Evolutionary conservation across 1,140 invertebrate genomes (phyloP).

Genomic region (Pristionchus pacificus): DNA sequence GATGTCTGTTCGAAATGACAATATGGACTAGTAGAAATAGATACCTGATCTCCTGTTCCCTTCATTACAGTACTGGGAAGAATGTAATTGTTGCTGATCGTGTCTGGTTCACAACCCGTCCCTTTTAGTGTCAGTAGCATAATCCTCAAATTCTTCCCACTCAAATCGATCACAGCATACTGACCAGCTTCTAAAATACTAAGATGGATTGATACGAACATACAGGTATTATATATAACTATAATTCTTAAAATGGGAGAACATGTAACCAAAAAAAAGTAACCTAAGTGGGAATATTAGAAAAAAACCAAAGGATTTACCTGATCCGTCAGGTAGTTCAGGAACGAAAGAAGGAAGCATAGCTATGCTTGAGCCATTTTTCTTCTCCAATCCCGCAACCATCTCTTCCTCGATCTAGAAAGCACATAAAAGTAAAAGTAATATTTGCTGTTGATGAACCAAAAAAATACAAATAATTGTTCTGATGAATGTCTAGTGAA

Average conservation of each 20-base stretch:
- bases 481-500: not conserved
- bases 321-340: slow-evolving; percentile 49
- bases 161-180: slow-evolving; percentile 57
- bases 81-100: slow-evolving; percentile 48
- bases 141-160: slow-evolving; percentile 54
- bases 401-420: slow-evolving; percentile 46
- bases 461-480: not conserved
- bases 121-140: slow-evolving; percentile 46
- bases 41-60: slow-evolving; percentile 54
- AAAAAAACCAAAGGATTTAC: slow-evolving; percentile 32
- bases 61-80: slow-evolving; percentile 55
- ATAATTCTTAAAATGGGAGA: slow-evolving; percentile 17
- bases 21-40: too few species aligned
- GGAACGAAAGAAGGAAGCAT: slow-evolving; percentile 56
- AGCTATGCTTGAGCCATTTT: slow-evolving; percentile 46
- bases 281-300: not conserved
- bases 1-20: too few species aligned
- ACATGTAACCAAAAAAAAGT: not conserved
- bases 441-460: too few species aligned
- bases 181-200: slow-evolving; percentile 48
- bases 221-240: not conserved
- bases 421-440: too few species aligned
- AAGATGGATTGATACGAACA: not conserved
- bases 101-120: slow-evolving; percentile 38
- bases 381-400: slow-evolving; percentile 37